Base-by-base conservation (phyloP, 2,113 vertebrate genomes). In the Columbina picui region DNA sequence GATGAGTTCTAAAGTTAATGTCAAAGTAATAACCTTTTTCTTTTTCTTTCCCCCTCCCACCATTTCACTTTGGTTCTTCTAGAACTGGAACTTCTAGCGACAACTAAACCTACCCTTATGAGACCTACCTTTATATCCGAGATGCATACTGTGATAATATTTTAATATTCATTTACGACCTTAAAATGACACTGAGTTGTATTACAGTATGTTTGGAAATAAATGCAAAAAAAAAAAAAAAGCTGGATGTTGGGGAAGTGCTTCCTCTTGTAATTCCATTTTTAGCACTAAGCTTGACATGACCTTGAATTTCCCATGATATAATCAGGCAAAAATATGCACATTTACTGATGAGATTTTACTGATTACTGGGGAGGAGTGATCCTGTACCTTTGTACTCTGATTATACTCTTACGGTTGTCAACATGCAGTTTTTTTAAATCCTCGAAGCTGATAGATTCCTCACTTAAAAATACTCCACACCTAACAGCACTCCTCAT, bases 271-370 rank as follows among this genome's bases (percentile, higher is more conserved):
- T 56, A 71, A n/a, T 84, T 86, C 86, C 82, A 88, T 76, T 96
- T 93, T 83, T 93, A 90, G 64, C 49, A 76, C 41, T 73, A 45
- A 77, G 64, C 29, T 91, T 88, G 80, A 82, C 57, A 69, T 63
- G 84, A 91, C 64, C 84, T 94, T 96, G 64, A 93, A 78, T 96
- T 96, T 94, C 85, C 70, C 77, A 90, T 94, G 47, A 90, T 87
- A 89, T 45, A 96, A 95, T 85, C 65, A 83, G 60, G 57, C 65
- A 93, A 34, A 88, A 84, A 94, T 82, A 69, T 29, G 11, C 47
- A 80, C 17, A 70, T 65, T 90, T 56, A 85, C 63, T 41, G 43
- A 71, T 78, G 56, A 92, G 43, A 70, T 86, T 93, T 80, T 56
- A 60, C 38, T 75, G 81, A 52, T 74, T 63, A 50, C 29, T 32